Percentiles rank a stretch among this genome's conserved stretches.
phyloP scores from a whole-genome alignment of 1,140 invertebrate species.

The Cataglyphis hispanica region DNA sequence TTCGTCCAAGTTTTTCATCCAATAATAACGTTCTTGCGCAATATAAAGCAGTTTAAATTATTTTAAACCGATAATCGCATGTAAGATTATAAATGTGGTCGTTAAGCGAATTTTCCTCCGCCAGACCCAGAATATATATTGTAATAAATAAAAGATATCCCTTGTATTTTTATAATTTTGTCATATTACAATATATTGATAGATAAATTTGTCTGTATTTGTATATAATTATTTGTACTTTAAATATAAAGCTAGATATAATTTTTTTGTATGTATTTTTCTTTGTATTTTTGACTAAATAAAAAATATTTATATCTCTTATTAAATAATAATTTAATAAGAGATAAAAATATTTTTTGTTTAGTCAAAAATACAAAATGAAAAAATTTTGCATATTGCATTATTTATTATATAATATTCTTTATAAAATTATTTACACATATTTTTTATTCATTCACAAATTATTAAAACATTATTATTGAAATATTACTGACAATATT shows the following conservation, averaged over 20 bases:
- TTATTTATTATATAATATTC: not conserved
- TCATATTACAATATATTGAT: not conserved
- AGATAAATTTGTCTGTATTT: not conserved
- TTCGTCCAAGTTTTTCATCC: not conserved
- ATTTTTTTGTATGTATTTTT: not conserved
- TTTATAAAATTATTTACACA: not conserved
- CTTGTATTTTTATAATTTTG: slow-evolving; percentile 11
- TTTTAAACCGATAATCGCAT: not conserved
- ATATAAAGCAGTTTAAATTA: not conserved
- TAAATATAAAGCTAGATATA: not conserved
- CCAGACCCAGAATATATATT: not conserved
- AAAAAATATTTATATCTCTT: not conserved
- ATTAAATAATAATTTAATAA: slow-evolving; percentile 26
- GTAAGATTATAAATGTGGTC: not conserved
- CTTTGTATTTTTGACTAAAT: not conserved
- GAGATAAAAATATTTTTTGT: not conserved
- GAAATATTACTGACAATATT: too few relatives aligned
- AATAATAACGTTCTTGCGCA: not conserved
- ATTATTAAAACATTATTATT: too few relatives aligned
- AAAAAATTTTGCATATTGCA: not conserved
- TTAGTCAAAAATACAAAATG: not conserved
- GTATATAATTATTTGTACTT: slow-evolving; percentile 2
- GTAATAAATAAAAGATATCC: slow-evolving; percentile 2
- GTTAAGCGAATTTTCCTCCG: not conserved
- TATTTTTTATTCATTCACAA: not conserved